Evolutionary conservation across 2,888 invertebrate genomes (phyloP), one percentile per base, ranked within the genome.

Genomic region (Sarcophaga variegata): DNA sequence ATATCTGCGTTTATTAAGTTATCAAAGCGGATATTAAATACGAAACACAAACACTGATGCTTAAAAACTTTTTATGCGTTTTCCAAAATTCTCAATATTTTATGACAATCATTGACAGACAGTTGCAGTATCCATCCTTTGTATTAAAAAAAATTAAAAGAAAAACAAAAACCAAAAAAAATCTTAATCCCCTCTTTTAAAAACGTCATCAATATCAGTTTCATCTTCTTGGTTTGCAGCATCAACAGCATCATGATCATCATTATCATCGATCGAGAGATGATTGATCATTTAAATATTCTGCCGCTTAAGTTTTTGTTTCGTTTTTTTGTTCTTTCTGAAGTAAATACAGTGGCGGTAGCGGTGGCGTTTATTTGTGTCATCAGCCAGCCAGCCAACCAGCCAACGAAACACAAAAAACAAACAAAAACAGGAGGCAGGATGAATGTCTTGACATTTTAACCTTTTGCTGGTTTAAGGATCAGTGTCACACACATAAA

Each of bases 341-440:
- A 49, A 17, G 0, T 10, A 45, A 87, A 83, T 2, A 37, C 37
- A 37, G 37, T 37, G 37, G 37, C 37, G 37, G 37, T 37, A 10
- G 81, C 86, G 63, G 86, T 86, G 83, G 86, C 86, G 83, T 86
- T 86, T 83, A 63, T 62, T 86, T 72, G 69, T 86, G 86, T 86
- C 86, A 86, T 83, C 83, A 60, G 60, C 70, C 49, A 67, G 17
- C 54, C 14, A 37, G 37, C 27, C 37, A 27, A 6, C 4, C 37
- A 37, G 37, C 37, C 37, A 37, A 2, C n/a, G 5, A 12, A 64
- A 12, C 14, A 64, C 10, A 27, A 37, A 37, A 10, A 69, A 69
- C 47, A n/a, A 45, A 10, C 11, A 20, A 37, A 17, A 81, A 78
- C 37, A 54, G 17, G 54, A 54, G 71, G 37, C 80, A 67, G 69